These are phyloP conservation scores for Pogonomyrmex californicus DNA, from an alignment of 1,140 invertebrate species.

Conservation along the genomic window DNA sequence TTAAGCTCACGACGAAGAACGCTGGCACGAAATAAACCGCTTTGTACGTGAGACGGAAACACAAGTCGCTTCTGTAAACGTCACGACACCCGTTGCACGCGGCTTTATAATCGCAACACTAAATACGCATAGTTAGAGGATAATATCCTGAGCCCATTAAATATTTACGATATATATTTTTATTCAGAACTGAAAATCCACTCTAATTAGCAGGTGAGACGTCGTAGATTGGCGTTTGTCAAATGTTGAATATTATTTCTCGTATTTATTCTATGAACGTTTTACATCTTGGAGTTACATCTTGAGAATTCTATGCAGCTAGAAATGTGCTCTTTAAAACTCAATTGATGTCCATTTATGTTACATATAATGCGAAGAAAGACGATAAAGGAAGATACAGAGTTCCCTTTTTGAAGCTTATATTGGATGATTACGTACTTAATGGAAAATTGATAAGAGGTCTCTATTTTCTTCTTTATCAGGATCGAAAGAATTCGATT, in stretches of 20 bases:
- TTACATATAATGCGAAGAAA: constrained; percentile 1
- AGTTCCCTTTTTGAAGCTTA: neutral
- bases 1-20: constrained; percentile 69
- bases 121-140: constrained; percentile 53
- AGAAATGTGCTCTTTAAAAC: neutral
- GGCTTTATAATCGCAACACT: constrained; percentile 56
- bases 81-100: constrained; percentile 46
- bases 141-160: constrained; percentile 39
- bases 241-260: neutral
- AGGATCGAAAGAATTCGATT: neutral
- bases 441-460: constrained; percentile 27
- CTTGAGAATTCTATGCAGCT: neutral
- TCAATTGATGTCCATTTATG: neutral
- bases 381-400: neutral
- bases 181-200: constrained; percentile 16
- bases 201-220: neutral
- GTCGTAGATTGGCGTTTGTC: neutral
- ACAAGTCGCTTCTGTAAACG: constrained; percentile 56
- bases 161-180: constrained; percentile 47
- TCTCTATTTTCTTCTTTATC: constrained; percentile 9
- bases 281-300: neutral
- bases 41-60: constrained; percentile 66
- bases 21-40: constrained; percentile 44
- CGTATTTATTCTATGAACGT: neutral
- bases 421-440: constrained; percentile 14